Percentiles rank a stretch among this genome's conserved stretches.
Conservation (phyloP, 2,113 vertebrate species). For the Semnornis frantzii region DNA sequence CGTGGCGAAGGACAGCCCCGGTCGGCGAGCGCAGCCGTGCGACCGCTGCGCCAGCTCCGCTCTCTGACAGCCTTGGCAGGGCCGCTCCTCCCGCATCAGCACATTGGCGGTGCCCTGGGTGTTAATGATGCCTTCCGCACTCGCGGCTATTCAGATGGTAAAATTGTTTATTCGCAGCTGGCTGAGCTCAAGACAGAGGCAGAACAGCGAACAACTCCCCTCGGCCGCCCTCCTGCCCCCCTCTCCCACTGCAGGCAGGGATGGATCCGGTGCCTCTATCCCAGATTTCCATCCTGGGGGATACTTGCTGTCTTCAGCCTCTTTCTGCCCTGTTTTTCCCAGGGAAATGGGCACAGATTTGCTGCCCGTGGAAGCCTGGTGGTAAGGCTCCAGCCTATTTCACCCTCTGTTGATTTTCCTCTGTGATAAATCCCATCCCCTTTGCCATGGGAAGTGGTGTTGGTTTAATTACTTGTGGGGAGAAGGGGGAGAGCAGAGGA, state of each 20-base stretch:
- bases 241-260: neutral
- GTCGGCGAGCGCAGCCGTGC: neutral
- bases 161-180: constrained; percentile 66
- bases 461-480: constrained; percentile 42
- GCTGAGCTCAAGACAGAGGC: constrained; percentile 43
- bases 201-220: neutral
- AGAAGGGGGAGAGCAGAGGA: neutral
- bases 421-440: neutral
- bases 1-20: neutral
- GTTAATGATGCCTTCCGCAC: constrained; percentile 59
- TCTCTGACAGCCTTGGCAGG: constrained; percentile 23
- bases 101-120: constrained; percentile 44
- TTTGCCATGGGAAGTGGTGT: neutral
- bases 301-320: neutral
- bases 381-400: neutral
- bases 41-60: neutral
- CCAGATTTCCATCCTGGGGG: neutral
- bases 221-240: neutral
- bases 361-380: neutral
- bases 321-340: neutral
- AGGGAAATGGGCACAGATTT: accelerated
- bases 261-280: neutral
- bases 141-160: constrained; percentile 57
- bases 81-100: constrained; percentile 44
- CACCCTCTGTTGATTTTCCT: neutral